Conservation (phyloP, 2,797 vertebrate genomes). For the Typhlichthys subterraneus region DNA sequence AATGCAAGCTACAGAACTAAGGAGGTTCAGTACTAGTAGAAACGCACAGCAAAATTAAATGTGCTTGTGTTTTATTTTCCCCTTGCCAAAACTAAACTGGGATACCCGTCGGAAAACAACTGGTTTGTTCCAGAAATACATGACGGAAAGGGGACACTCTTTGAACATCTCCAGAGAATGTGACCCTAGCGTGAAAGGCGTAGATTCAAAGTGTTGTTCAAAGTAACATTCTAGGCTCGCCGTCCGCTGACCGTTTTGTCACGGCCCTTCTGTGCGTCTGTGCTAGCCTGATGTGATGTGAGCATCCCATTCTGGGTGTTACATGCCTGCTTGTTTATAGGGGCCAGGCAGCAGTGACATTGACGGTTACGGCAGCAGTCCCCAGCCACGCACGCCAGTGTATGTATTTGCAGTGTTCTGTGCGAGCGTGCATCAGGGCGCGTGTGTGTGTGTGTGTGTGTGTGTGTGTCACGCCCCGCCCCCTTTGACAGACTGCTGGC, state of each 20-base stretch:
- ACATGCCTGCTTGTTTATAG: constrained; percentile 57
- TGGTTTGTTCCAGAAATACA: too few relatives aligned
- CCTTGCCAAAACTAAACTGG: too few relatives aligned
- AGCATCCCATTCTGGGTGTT: constrained; percentile 44
- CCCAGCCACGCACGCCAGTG: constrained; percentile 40
- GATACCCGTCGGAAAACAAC: too few relatives aligned
- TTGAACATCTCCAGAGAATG: too few relatives aligned
- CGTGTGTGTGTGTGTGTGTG: neutral
- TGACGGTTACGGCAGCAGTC: constrained; percentile 64
- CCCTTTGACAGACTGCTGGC: constrained; percentile 48
- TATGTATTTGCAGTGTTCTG: constrained; percentile 18
- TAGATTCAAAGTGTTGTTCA: too few relatives aligned
- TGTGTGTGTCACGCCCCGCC: constrained; percentile 49
- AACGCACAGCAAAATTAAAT: constrained; percentile 50
- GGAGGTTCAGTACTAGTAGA: constrained; percentile 61
- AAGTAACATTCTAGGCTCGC: too few relatives aligned
- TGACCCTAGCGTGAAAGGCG: too few relatives aligned
- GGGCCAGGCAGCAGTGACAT: constrained; percentile 57
- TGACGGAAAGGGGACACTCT: too few relatives aligned
- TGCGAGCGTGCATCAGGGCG: constrained; percentile 16
- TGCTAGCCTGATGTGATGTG: constrained; percentile 40
- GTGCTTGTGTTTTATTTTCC: constrained; percentile 39
- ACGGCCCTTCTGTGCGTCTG: constrained; percentile 24
- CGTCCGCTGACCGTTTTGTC: too few relatives aligned
- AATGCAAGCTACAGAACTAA: constrained; percentile 70